These are phyloP conservation scores for Ptychodera flava DNA, from an alignment of 35 echinoderm and acorn worm genomes.

Conservation along the genomic window DNA sequence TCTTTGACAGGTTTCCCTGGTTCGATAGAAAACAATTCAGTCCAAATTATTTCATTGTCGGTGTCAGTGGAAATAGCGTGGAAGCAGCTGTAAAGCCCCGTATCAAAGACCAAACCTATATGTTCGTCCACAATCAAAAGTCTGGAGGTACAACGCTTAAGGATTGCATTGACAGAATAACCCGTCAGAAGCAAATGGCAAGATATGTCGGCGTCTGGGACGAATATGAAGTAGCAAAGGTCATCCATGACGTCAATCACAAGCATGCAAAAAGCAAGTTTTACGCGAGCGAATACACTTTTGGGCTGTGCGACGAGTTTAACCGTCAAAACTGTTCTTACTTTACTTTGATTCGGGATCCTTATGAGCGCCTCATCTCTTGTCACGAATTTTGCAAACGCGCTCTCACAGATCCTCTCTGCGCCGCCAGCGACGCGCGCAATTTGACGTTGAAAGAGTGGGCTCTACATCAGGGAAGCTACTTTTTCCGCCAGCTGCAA, in stretches of 20 bases:
- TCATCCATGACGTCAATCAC: constrained; percentile 15
- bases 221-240: constrained; percentile 23
- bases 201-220: constrained; percentile 29
- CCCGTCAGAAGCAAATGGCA: constrained; percentile 7
- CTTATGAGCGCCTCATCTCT: constrained; percentile 86
- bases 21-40: background rate
- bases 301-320: constrained; percentile 75
- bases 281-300: constrained; percentile 71
- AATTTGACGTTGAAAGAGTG: constrained; percentile 65
- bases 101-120: constrained; percentile 9
- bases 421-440: constrained; percentile 54
- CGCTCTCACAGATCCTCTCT: constrained; percentile 70
- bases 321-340: constrained; percentile 57
- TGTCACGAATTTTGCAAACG: constrained; percentile 74
- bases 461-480: constrained; percentile 86
- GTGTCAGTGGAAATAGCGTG: no score
- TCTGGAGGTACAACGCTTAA: constrained; percentile 74
- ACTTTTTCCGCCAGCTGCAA: constrained; percentile 77
- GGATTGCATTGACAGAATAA: constrained; percentile 50
- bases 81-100: background rate
- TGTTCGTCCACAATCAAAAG: constrained; percentile 90
- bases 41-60: constrained; percentile 50
- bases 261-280: constrained; percentile 8
- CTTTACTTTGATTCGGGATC: constrained; percentile 87
- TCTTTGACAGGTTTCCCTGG: constrained; percentile 15